These are phyloP conservation scores for Alethe castanea DNA, from an alignment of 2,113 vertebrate genomes.

Conservation along the genomic window DNA sequence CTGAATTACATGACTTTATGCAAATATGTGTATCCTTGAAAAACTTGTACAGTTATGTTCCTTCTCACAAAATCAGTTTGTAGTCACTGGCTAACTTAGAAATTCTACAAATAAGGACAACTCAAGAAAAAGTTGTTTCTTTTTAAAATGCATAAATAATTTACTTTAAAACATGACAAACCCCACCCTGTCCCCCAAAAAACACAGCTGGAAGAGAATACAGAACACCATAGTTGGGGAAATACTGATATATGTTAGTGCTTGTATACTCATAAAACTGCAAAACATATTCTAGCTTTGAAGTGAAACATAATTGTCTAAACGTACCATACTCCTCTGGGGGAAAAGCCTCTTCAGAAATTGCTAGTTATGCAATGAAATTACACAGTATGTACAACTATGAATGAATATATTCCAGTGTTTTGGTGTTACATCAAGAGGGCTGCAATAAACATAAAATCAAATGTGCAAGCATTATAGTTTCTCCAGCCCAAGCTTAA, in stretches of 20 bases:
- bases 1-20: background rate
- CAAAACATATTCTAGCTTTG: constrained; percentile 12
- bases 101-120: constrained; percentile 35
- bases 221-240: background rate
- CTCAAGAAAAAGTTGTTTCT: constrained; percentile 13
- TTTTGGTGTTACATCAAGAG: background rate
- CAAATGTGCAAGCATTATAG: constrained; percentile 36
- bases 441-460: constrained; percentile 34
- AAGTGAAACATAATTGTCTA: constrained; percentile 14
- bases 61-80: background rate
- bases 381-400: background rate
- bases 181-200: background rate
- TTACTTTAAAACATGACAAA: constrained; percentile 63
- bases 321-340: background rate
- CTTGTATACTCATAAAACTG: constrained; percentile 14
- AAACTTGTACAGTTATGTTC: background rate
- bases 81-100: background rate
- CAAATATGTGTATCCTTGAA: background rate
- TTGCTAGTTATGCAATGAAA: constrained; percentile 31
- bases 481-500: constrained; percentile 53
- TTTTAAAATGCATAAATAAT: constrained; percentile 55
- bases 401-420: background rate
- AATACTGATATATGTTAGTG: constrained; percentile 47
- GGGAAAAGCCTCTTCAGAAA: background rate
- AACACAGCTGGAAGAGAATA: constrained; percentile 2